Percentiles rank a stretch among this genome's conserved stretches.
These are phyloP conservation scores for Diphyllodes magnificus DNA, from an alignment of 2,113 vertebrate species.

Conservation along the genomic window DNA sequence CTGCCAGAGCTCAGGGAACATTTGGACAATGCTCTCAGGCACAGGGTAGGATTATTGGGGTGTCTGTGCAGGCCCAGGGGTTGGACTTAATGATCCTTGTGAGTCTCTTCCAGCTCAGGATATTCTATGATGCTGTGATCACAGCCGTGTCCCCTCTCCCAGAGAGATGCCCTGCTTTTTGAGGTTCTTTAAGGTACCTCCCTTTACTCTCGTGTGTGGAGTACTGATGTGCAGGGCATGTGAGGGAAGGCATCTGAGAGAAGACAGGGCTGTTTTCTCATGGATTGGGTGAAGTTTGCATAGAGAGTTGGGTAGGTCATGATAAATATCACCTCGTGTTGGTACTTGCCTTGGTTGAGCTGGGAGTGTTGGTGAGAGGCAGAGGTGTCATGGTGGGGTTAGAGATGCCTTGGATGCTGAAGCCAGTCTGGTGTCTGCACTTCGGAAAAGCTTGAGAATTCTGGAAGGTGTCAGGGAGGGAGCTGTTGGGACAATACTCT, in stretches of 20 bases:
- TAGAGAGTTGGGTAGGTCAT: not conserved
- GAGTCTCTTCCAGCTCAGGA: not conserved
- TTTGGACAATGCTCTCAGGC: not conserved
- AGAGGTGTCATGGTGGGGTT: not conserved
- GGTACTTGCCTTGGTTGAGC: not conserved
- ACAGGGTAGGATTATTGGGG: not conserved
- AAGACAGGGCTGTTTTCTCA: not conserved
- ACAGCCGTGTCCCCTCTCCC: accelerated
- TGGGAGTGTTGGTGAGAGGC: not conserved
- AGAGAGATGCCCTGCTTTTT: not conserved
- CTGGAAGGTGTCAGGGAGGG: not conserved
- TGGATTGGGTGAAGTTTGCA: not conserved
- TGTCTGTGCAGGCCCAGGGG: not conserved
- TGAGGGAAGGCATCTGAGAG: not conserved
- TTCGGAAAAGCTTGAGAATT: not conserved
- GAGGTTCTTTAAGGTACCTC: not conserved
- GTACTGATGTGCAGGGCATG: not conserved
- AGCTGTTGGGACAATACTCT: not conserved
- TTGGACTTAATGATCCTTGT: not conserved
- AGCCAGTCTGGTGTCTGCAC: accelerated
- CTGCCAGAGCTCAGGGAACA: not conserved
- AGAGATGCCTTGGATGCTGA: not conserved
- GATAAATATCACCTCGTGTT: not conserved
- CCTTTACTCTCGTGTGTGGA: not conserved
- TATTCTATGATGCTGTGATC: not conserved